A percentile compares a stretch with the other conserved stretches of the same genome.
Evolutionary conservation across 2,113 vertebrate genomes (phyloP).

Genomic region (Conger conger): DNA sequence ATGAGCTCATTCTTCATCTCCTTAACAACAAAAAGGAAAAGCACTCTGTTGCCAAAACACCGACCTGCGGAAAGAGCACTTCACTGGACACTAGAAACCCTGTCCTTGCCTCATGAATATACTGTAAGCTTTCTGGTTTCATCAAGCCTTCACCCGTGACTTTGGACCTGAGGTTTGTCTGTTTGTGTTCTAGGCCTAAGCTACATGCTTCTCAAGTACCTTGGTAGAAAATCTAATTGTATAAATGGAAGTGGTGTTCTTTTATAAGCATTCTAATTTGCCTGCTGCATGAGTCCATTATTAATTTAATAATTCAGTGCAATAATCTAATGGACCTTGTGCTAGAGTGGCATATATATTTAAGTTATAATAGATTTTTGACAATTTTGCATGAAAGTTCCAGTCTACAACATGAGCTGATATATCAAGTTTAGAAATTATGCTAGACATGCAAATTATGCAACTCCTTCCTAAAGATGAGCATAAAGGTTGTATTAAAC

Average conservation of each 20-base stretch:
- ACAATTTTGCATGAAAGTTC: too few species aligned
- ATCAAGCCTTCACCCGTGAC: neutral
- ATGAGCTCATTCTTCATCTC: neutral
- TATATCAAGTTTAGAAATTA: too few species aligned
- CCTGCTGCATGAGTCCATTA: neutral
- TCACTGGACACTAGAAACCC: neutral
- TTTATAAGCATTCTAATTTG: neutral
- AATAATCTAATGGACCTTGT: neutral
- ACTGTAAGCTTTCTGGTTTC: neutral
- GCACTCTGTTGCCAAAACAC: conserved; percentile 19
- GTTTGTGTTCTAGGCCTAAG: neutral
- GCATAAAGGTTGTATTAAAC: too few species aligned
- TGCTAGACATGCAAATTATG: too few species aligned
- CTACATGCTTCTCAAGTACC: neutral
- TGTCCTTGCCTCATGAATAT: neutral
- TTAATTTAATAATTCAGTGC: neutral
- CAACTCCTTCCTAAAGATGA: too few species aligned
- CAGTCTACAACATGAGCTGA: too few species aligned
- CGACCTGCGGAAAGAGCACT: neutral
- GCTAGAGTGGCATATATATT: neutral
- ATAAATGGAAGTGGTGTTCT: too few species aligned
- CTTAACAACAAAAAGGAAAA: neutral
- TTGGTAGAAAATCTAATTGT: neutral
- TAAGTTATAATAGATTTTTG: neutral
- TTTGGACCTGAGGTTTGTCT: neutral